Percentiles rank a stretch among this genome's conserved stretches.
These are phyloP conservation scores for Linepithema humile DNA, from an alignment of 1,140 invertebrate species.

Conservation along the genomic window DNA sequence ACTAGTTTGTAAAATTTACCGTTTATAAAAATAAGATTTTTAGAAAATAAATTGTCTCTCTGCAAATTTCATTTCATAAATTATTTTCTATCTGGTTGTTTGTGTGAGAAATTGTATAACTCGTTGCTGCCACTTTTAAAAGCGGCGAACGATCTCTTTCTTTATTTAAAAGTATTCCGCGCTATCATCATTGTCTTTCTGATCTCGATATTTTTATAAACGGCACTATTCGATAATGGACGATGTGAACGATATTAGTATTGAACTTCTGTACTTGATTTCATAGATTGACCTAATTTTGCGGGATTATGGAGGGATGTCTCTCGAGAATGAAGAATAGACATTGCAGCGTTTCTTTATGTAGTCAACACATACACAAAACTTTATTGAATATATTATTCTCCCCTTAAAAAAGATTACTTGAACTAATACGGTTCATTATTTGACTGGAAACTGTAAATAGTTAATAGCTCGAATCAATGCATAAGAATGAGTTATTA, in stretches of 20 bases:
- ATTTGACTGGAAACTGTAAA: not conserved
- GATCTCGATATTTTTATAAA: not conserved
- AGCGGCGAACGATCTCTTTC: not conserved
- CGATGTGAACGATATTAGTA: not conserved
- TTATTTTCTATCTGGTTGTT: not conserved
- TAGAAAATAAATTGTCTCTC: not conserved
- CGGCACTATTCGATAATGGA: not conserved
- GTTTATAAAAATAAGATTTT: not conserved
- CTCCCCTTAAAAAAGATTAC: not conserved
- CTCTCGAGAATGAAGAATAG: slow-evolving; percentile 19
- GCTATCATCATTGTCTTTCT: too few relatives aligned
- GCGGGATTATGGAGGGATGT: not conserved
- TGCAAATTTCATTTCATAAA: not conserved
- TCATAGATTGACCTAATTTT: slow-evolving; percentile 26
- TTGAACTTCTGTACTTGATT: slow-evolving; percentile 1
- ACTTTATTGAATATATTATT: not conserved
- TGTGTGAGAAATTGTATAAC: not conserved
- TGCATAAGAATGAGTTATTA: not conserved
- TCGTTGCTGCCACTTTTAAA: not conserved
- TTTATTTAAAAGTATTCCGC: not conserved
- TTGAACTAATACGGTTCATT: too few relatives aligned
- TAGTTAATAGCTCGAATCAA: not conserved
- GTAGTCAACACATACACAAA: not conserved
- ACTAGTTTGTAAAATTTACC: not conserved
- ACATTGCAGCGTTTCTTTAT: slow-evolving; percentile 2